Percentiles rank a stretch among this genome's conserved stretches.
phyloP scores from a whole-genome alignment of 1,140 invertebrate genomes.

The Penaeus chinensis region DNA sequence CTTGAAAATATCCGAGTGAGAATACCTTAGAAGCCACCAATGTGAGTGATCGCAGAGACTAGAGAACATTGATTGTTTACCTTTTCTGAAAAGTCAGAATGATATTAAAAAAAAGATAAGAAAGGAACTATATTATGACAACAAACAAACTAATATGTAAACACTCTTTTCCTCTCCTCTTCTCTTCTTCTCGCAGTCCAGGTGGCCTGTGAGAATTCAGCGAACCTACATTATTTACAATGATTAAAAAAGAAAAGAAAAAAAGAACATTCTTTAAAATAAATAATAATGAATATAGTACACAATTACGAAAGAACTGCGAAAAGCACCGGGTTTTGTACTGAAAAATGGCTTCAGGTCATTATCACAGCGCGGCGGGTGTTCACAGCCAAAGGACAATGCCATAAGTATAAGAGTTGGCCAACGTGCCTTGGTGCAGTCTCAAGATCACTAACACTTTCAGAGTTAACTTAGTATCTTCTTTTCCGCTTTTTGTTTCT shows the following conservation, averaged over 20 bases:
- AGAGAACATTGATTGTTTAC: too few relatives aligned
- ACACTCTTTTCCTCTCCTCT: too few relatives aligned
- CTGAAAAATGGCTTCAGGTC: neutral
- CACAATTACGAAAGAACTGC: slow-evolving; percentile 21
- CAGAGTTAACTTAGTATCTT: neutral
- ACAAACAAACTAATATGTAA: too few relatives aligned
- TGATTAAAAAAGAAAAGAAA: neutral
- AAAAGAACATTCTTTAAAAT: neutral
- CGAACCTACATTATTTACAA: neutral
- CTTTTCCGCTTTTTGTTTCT: too few relatives aligned
- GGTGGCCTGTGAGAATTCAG: too few relatives aligned
- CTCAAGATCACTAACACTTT: neutral
- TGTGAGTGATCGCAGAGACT: too few relatives aligned
- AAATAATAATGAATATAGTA: slow-evolving; percentile 9
- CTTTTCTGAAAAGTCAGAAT: too few relatives aligned
- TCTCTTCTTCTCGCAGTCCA: too few relatives aligned
- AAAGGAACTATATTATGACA: too few relatives aligned
- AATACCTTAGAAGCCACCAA: too few relatives aligned
- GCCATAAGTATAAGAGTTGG: neutral
- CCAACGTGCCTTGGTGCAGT: neutral
- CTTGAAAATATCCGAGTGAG: too few relatives aligned
- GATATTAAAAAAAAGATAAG: too few relatives aligned
- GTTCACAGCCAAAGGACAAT: slow-evolving; percentile 22
- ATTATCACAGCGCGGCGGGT: slow-evolving; percentile 4
- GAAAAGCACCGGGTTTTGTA: slow-evolving; percentile 15